Percentiles rank a stretch among this genome's conserved stretches.
phyloP scores from a whole-genome alignment of 37 sponge, comb jelly and placozoan species.

The Geodia barretti region DNA sequence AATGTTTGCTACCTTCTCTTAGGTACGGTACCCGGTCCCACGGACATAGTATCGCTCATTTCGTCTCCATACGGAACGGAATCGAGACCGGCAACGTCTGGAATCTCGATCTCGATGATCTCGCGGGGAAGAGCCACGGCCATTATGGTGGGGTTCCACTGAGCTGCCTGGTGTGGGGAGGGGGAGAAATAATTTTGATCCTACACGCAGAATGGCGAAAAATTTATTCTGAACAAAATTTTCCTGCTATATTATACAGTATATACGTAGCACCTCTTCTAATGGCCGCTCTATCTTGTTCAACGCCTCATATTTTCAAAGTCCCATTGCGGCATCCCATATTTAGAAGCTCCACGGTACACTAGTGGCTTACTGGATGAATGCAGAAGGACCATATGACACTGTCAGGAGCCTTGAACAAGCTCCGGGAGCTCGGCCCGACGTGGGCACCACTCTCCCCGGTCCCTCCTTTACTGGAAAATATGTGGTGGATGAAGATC shows the following conservation, averaged over 20 bases:
- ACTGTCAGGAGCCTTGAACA: slow-evolving; percentile 64
- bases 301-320: too few relatives aligned
- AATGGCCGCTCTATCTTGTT: too few relatives aligned
- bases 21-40: neutral
- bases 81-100: slow-evolving; percentile 40
- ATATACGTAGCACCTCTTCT: too few relatives aligned
- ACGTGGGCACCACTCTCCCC: slow-evolving; percentile 2
- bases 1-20: slow-evolving; percentile 29
- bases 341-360: too few relatives aligned
- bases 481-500: slow-evolving; percentile 69
- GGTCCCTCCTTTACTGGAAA: slow-evolving; percentile 35
- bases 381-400: slow-evolving; percentile 60
- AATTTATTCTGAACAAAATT: too few relatives aligned
- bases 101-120: slow-evolving; percentile 66
- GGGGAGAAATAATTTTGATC: too few relatives aligned
- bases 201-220: too few relatives aligned
- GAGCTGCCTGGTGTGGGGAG: too few relatives aligned
- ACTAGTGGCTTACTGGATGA: slow-evolving; percentile 46
- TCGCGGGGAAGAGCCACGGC: slow-evolving; percentile 70
- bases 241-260: too few relatives aligned
- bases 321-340: too few relatives aligned
- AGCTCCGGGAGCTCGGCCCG: slow-evolving; percentile 29
- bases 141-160: slow-evolving; percentile 48
- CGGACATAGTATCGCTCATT: neutral
- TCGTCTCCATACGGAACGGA: slow-evolving; percentile 2